A percentile compares a stretch with the other conserved stretches of the same genome.
phyloP scores from a whole-genome alignment of 2,797 vertebrate species.

The Kryptolebias ocellatus region DNA sequence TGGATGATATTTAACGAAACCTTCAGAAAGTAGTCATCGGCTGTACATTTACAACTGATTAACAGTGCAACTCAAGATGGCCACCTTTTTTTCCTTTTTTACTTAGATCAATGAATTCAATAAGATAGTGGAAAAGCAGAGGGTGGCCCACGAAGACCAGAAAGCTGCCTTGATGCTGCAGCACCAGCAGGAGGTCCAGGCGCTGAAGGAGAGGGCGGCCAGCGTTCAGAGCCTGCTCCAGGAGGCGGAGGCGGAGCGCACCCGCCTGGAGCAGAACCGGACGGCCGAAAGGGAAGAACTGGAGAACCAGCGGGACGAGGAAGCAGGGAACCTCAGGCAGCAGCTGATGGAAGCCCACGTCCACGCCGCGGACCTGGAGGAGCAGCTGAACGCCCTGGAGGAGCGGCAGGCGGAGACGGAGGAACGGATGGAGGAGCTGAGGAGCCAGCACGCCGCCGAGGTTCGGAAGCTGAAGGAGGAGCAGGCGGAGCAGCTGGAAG shows the following conservation, averaged over 20 bases:
- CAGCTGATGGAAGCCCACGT: constrained; percentile 66
- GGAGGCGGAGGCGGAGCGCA: constrained; percentile 60
- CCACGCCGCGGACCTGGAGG: constrained; percentile 61
- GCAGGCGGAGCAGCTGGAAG: constrained; percentile 44
- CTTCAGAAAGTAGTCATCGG: no score
- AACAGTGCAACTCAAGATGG: no score
- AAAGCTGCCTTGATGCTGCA: constrained; percentile 73
- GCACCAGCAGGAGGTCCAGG: constrained; percentile 74
- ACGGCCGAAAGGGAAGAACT: constrained; percentile 79
- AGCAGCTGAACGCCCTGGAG: constrained; percentile 68
- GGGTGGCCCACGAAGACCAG: constrained; percentile 78
- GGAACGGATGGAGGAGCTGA: constrained; percentile 65
- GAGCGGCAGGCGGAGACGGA: constrained; percentile 36
- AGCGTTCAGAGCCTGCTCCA: constrained; percentile 69
- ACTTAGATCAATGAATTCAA: constrained; percentile 77
- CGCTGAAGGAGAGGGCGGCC: constrained; percentile 75
- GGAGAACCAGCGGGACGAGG: constrained; percentile 64
- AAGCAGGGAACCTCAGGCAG: constrained; percentile 62
- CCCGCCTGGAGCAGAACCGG: constrained; percentile 73
- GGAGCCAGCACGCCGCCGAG: constrained; percentile 50
- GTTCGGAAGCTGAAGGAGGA: constrained; percentile 58
- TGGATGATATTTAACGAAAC: no score
- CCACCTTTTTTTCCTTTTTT: fast-evolving
- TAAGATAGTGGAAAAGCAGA: constrained; percentile 80
- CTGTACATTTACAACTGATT: no score